Evolutionary conservation across 37 sponge, comb jelly and placozoan genomes (phyloP).

Genomic region (Petrosia ficiformis): DNA sequence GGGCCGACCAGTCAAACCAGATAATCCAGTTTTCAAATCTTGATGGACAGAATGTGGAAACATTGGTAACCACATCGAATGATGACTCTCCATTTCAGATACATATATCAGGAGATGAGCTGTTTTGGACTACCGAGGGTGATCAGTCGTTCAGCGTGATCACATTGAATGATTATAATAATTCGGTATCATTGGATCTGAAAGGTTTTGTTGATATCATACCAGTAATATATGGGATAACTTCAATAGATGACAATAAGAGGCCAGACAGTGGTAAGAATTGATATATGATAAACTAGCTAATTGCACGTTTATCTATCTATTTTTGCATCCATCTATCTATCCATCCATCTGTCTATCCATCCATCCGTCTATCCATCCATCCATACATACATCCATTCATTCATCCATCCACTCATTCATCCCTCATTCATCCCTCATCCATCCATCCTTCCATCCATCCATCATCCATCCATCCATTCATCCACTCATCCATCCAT

Average conservation of each 20-base stretch:
- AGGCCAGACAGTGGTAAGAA: conserved; percentile 15
- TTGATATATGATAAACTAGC: neutral
- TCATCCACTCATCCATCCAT: too few relatives aligned
- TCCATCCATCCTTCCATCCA: too few relatives aligned
- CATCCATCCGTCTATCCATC: too few relatives aligned
- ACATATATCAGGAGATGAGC: conserved; percentile 13
- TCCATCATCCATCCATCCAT: too few relatives aligned
- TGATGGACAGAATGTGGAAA: neutral
- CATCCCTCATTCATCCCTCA: too few relatives aligned
- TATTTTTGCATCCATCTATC: too few relatives aligned
- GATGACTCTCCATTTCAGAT: conserved; percentile 22
- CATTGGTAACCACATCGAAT: neutral
- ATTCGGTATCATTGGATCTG: neutral
- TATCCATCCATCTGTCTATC: too few relatives aligned
- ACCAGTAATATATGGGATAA: conserved; percentile 18
- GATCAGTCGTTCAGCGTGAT: neutral
- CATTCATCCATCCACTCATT: too few relatives aligned
- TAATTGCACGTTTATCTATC: too few relatives aligned
- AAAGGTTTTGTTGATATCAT: neutral
- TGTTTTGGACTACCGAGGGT: conserved; percentile 23
- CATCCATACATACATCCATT: too few relatives aligned
- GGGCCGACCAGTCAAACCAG: conserved; percentile 22
- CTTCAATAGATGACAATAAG: conserved; percentile 23
- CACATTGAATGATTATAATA: neutral
- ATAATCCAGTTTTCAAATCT: conserved; percentile 9